Conservation (phyloP, 1,140 invertebrate species). For the Lamellibrachia luymesi region DNA sequence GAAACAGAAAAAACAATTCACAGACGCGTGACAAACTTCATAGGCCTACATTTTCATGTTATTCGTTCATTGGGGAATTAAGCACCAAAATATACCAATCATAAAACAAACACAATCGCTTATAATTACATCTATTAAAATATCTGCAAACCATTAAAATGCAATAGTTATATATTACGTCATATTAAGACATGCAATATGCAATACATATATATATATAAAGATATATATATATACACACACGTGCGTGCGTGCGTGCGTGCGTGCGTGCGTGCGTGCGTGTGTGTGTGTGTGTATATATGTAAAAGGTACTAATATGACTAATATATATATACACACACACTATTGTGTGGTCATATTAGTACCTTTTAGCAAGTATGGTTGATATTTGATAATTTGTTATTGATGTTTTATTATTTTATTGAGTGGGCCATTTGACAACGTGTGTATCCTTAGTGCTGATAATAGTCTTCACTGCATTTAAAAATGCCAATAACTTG, state of each 20-base stretch:
- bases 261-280: not conserved
- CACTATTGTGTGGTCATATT: too few relatives aligned
- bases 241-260: not conserved
- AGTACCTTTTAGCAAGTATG: too few relatives aligned
- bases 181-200: too few relatives aligned
- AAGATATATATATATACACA: not conserved
- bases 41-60: not conserved
- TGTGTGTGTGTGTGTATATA: slow-evolving; percentile 5
- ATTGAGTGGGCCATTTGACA: not conserved
- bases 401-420: not conserved
- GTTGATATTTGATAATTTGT: too few relatives aligned
- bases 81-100: not conserved
- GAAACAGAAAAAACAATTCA: not conserved
- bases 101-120: not conserved
- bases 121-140: not conserved
- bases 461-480: not conserved
- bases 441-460: not conserved
- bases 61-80: not conserved
- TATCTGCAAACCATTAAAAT: too few relatives aligned
- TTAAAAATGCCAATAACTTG: not conserved
- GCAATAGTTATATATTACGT: too few relatives aligned
- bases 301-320: too few relatives aligned
- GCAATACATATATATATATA: not conserved
- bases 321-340: not conserved
- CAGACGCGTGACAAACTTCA: not conserved